Base-by-base conservation (phyloP, 2,797 vertebrate species). In the Pseudochromis fuscus region DNA sequence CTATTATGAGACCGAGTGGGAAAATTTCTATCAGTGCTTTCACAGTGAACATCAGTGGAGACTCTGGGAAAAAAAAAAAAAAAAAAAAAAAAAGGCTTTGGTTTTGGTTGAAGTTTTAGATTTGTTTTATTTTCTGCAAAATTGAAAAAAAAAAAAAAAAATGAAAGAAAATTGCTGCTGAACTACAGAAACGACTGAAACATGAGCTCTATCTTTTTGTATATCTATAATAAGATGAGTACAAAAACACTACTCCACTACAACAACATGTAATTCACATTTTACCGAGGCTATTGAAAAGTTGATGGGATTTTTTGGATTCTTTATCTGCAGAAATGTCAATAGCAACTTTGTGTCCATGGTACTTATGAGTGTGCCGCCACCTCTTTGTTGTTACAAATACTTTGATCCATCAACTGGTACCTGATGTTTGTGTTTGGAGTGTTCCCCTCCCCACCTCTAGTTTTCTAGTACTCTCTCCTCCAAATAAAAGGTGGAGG, bases 281-380 rank as follows among this genome's bases (percentile, higher is more conserved):
- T 68, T 72, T 46, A 50, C 28, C 16, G 38, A 23, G 45, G 52
- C 16, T 67, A 65, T 74, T 87, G 55, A 79, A 70, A 69, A 60
- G 48, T 45, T 64, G 23, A 75, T 53, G 25, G 3, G 19, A 73
- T 68, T 74, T 57, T 24, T 77, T 75, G 28, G 30, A 60, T 81
- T 77, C 66, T 89, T 83, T 78, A 69, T 77, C 46, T 68, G 57
- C 66, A 33, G 44, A 82, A 85, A 88, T 89, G 85, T 89, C 89
- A 88, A 92, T 5, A 81, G 74, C 72, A 75, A 72, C 79, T 75
- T 74, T 48, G n/a, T 37, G 50, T 45, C 50, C 24, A 13, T 25
- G 30, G 28, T 61, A 28, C 55, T 23, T 45, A 11, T 7, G 59
- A 71, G 74, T 42, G 77, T 44, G 55, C 37, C 24, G 3, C 37